Base-by-base conservation (phyloP, 2,888 invertebrate species). In the Sisyra nigra region DNA sequence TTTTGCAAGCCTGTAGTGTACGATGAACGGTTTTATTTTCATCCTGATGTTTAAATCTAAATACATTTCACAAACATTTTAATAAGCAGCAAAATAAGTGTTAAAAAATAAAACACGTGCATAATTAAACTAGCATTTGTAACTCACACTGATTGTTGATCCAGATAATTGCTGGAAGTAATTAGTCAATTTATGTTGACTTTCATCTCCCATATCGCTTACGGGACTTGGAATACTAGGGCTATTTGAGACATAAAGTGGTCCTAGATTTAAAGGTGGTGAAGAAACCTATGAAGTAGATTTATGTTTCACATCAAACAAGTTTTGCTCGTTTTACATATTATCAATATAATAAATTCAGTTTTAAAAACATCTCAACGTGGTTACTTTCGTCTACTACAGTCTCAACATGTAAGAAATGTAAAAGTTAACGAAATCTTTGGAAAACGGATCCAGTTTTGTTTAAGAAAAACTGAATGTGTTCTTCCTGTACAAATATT, bases 11-110 rank as follows among this genome's bases (percentile, higher is more conserved):
- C n/a, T n/a, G n/a, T n/a, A n/a, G n/a, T n/a, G n/a, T n/a, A n/a
- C n/a, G n/a, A n/a, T n/a, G n/a, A n/a, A n/a, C n/a, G n/a, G n/a
- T n/a, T n/a, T n/a, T n/a, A n/a, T n/a, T n/a, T n/a, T n/a, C n/a
- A n/a, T n/a, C n/a, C n/a, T n/a, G n/a, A n/a, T n/a, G n/a, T 24
- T 24, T 24, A 51, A 49, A 18, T 55, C 54, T 33, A 64, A 55
- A 15, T 35, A 11, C 15, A n/a, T 2, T 35, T 35, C 17, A 35
- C 14, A 35, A 13, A 35, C 17, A 35, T 35, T 35, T n/a, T 8
- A 10, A 15, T n/a, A 35, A 35, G 11, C 2, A 13, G 13, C 17
- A 35, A 15, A 24, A 24, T 7, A 24, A 24, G 7, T 7, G 7
- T 24, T n/a, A n/a, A n/a, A n/a, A 24, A 24, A 7, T 24, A 24